Percentiles rank a stretch among this genome's conserved stretches.
Evolutionary conservation across 2,888 invertebrate genomes (phyloP).

Genomic region (Brenthis daphne): DNA sequence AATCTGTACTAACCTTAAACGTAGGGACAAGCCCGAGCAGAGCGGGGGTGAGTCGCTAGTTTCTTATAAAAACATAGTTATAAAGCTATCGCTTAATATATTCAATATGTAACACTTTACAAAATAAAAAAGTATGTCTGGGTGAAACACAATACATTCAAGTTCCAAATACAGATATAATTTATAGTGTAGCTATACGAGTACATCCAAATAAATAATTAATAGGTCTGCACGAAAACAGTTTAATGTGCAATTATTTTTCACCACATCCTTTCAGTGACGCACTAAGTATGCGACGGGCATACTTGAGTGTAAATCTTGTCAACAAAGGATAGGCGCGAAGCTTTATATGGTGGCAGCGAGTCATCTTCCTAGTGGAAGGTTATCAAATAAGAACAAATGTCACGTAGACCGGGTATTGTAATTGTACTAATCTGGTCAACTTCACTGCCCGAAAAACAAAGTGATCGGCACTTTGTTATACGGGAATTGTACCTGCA

Average conservation of each 20-base stretch:
- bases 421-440: not conserved
- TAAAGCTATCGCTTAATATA: too few relatives aligned
- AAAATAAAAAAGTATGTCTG: too few relatives aligned
- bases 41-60: too few relatives aligned
- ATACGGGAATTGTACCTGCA: too few relatives aligned
- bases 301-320: constrained; percentile 48
- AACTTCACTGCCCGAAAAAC: too few relatives aligned
- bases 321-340: constrained; percentile 46
- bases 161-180: constrained; percentile 5
- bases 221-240: constrained; percentile 20
- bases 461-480: too few relatives aligned
- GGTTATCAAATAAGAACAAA: constrained; percentile 48
- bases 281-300: constrained; percentile 44
- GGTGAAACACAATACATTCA: too few relatives aligned
- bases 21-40: too few relatives aligned
- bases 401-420: constrained; percentile 48
- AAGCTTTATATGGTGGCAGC: constrained; percentile 44
- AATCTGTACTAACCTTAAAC: too few relatives aligned
- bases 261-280: constrained; percentile 45
- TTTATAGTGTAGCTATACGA: constrained; percentile 10
- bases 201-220: not conserved
- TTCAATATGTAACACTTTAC: too few relatives aligned
- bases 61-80: too few relatives aligned
- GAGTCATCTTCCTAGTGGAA: constrained; percentile 52
- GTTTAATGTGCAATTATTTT: constrained; percentile 47